Evolutionary conservation across 2,888 invertebrate species (phyloP), one percentile per base, ranked within the genome.

Genomic region (Coelopa pilipes): DNA sequence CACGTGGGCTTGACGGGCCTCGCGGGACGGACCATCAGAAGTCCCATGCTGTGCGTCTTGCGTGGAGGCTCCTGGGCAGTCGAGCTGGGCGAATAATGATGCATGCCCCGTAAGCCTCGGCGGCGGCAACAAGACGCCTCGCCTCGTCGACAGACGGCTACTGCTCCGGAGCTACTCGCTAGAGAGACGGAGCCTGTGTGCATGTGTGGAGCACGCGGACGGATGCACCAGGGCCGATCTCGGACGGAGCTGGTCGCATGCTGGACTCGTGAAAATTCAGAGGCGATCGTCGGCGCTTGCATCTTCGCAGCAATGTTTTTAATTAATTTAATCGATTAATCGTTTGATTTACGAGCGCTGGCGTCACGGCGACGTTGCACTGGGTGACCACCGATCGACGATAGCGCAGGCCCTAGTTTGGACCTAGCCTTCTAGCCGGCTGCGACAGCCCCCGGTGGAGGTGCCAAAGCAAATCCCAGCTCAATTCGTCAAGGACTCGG

Each of bases 301-400:
- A 13, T 59, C n/a, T 59, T 66, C 45, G 46, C 49, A 45, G 50
- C 72, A 74, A 59, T 70, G 74, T 77, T 82, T 82, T 84, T 85
- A 85, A 85, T 84, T 85, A 84, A 82, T 84, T 79, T 82, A 82
- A 82, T 82, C 85, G 84, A 85, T 84, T 85, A 83, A 79, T 75
- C 80, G 80, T 79, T 82, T 85, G 85, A 86, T 84, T 85, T 82
- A 84, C 81, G 73, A 79, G 79, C 78, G 77, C 78, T 73, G 78
- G 79, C 77, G 74, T 57, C 75, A 63, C 76, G 78, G 76, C 73
- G n/a, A n/a, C n/a, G n/a, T n/a, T n/a, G n/a, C n/a, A n/a, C n/a
- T n/a, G n/a, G n/a, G n/a, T n/a, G n/a, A n/a, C n/a, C n/a, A n/a
- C n/a, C n/a, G n/a, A n/a, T n/a, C n/a, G n/a, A n/a, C n/a, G n/a